Conservation (phyloP, 2,888 invertebrate genomes). For the Euphydryas editha region DNA sequence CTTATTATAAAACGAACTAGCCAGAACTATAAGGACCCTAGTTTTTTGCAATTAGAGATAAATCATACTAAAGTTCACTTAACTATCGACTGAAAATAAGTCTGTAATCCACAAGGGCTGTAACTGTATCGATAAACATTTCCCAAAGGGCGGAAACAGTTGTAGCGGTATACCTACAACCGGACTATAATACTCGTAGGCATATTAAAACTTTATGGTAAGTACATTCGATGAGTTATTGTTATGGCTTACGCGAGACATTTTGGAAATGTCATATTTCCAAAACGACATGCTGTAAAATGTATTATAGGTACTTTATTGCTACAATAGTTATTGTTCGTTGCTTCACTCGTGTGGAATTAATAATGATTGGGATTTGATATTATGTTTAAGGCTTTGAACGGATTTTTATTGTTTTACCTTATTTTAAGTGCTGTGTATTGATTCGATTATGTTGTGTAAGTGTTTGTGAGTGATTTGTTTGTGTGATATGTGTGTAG, state of each 20-base stretch:
- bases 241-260: constrained; percentile 16
- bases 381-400: not conserved
- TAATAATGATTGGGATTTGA: not conserved
- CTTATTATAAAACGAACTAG: too few species aligned
- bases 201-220: constrained; percentile 16
- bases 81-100: too few species aligned
- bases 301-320: constrained; percentile 7
- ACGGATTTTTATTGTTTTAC: not conserved
- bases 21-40: too few species aligned
- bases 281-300: constrained; percentile 10
- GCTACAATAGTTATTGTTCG: not conserved
- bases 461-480: too few species aligned
- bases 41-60: too few species aligned
- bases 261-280: constrained; percentile 25
- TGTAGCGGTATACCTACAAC: not conserved
- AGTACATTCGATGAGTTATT: constrained; percentile 21
- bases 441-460: too few species aligned
- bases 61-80: too few species aligned
- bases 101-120: not conserved
- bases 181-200: not conserved
- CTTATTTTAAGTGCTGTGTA: not conserved
- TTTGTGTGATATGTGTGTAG: too few species aligned
- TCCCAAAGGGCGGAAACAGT: not conserved
- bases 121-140: not conserved
- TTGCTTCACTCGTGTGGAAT: constrained; percentile 1